A percentile compares a stretch with the other conserved stretches of the same genome.
Conservation (phyloP, 2,797 vertebrate species). For the Danio tinwini region DNA sequence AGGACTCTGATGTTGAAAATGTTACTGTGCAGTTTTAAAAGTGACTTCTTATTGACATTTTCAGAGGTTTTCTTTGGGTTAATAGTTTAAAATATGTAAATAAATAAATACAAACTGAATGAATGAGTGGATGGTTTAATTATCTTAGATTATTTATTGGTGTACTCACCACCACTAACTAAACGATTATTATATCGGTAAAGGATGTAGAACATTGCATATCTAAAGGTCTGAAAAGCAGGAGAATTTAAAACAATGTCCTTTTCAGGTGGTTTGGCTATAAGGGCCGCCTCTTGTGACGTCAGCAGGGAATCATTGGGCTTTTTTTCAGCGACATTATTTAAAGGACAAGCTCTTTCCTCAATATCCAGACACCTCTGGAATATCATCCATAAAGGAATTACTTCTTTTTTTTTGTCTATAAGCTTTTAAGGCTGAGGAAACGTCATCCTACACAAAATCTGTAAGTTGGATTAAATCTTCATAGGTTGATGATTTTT, state of each 20-base stretch:
- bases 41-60: too few relatives aligned
- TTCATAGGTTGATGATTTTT: conserved; percentile 26
- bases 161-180: neutral
- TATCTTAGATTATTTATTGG: neutral
- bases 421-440: conserved; percentile 44
- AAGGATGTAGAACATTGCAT: neutral
- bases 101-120: too few relatives aligned
- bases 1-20: too few relatives aligned
- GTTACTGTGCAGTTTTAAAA: too few relatives aligned
- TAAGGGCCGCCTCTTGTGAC: conserved; percentile 62
- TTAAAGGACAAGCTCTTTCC: conserved; percentile 61
- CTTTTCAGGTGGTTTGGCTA: conserved; percentile 50
- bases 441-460: conserved; percentile 28
- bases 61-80: too few relatives aligned
- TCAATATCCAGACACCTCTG: conserved; percentile 52
- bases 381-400: conserved; percentile 61
- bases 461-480: conserved; percentile 58
- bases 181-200: neutral
- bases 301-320: conserved; percentile 59
- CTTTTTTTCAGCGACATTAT: conserved; percentile 64
- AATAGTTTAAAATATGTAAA: too few relatives aligned
- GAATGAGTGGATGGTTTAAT: too few relatives aligned
- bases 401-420: conserved; percentile 31
- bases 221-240: neutral
- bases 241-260: conserved; percentile 34